Percentiles rank a stretch among this genome's conserved stretches.
Evolutionary conservation across 2,113 vertebrate genomes (phyloP).

Genomic region (Poeciliopsis prolifica): DNA sequence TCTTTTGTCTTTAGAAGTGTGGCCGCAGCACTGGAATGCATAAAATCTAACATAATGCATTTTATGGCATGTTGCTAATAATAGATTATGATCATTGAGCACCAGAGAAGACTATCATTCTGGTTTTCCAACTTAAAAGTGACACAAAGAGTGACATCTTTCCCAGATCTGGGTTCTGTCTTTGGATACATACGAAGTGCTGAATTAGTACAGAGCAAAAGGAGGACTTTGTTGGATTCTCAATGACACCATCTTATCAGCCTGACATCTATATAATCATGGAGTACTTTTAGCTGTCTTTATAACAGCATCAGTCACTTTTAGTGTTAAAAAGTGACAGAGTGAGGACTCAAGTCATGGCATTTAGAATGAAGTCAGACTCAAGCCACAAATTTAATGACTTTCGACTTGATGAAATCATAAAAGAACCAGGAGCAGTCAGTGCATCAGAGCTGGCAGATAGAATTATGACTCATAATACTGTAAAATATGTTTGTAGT

Average conservation of each 20-base stretch:
- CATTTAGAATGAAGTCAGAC: too few relatives aligned
- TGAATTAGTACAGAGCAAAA: too few relatives aligned
- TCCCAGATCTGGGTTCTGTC: too few relatives aligned
- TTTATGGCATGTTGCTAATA: not conserved
- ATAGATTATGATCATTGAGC: not conserved
- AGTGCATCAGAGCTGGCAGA: too few relatives aligned
- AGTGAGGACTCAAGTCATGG: too few relatives aligned
- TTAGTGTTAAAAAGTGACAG: not conserved
- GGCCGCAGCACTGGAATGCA: not conserved
- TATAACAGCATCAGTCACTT: not conserved
- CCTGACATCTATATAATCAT: too few relatives aligned
- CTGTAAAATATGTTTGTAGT: not conserved
- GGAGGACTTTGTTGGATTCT: too few relatives aligned
- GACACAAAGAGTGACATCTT: too few relatives aligned
- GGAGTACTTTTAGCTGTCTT: not conserved
- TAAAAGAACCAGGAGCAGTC: too few relatives aligned
- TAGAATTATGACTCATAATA: not conserved
- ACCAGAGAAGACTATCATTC: not conserved
- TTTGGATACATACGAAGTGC: too few relatives aligned
- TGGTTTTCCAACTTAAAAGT: not conserved
- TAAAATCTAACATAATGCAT: not conserved
- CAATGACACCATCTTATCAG: not conserved
- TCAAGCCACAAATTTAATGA: too few relatives aligned
- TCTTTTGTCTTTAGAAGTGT: not conserved
- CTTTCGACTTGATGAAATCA: too few relatives aligned